A percentile compares a stretch with the other conserved stretches of the same genome.
These are phyloP conservation scores for Oxycera nigricornis DNA, from an alignment of 2,888 invertebrate genomes.

Conservation along the genomic window DNA sequence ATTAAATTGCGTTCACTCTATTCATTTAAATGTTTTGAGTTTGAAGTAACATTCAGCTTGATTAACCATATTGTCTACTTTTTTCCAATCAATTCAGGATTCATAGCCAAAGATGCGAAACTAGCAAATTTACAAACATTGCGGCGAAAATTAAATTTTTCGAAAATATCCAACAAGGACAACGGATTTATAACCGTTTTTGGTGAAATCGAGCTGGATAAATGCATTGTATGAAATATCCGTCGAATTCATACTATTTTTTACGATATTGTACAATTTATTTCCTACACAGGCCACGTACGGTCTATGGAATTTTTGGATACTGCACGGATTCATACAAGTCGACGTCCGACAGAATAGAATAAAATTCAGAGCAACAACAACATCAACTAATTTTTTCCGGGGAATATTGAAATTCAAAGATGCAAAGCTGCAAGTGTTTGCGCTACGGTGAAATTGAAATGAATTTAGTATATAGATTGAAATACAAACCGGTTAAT, in stretches of 20 bases:
- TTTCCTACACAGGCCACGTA: neutral
- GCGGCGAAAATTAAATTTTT: neutral
- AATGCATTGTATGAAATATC: neutral
- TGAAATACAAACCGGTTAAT: neutral
- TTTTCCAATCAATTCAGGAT: neutral
- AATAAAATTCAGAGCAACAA: neutral
- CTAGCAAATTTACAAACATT: constrained; percentile 4
- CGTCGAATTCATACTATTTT: neutral
- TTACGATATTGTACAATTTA: neutral
- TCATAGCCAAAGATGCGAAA: neutral
- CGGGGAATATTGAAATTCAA: neutral
- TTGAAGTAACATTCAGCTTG: no score
- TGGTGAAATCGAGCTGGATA: constrained; percentile 12
- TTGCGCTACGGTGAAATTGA: neutral
- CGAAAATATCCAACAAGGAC: neutral
- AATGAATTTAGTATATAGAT: neutral
- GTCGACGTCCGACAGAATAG: neutral
- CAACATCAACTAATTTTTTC: neutral
- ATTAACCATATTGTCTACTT: no score
- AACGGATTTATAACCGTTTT: constrained; percentile 8
- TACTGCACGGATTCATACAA: constrained; percentile 12
- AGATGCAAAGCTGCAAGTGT: neutral
- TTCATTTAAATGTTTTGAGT: no score
- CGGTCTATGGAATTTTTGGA: constrained; percentile 18
- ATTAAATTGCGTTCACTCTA: no score